Conservation (phyloP, 1,140 invertebrate genomes). For the Metaphire vulgaris region DNA sequence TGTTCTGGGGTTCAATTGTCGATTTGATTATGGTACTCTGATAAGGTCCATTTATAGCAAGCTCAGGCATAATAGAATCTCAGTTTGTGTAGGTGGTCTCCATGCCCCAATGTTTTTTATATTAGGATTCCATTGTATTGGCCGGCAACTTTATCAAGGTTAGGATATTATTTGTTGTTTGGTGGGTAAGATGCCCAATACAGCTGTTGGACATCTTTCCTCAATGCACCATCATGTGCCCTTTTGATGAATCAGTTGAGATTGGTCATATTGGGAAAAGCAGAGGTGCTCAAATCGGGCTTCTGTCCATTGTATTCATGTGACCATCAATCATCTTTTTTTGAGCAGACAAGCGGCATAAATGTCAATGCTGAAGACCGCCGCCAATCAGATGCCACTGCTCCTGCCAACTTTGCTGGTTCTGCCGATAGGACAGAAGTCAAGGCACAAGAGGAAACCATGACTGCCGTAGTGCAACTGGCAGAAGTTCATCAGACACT, state of each 20-base stretch:
- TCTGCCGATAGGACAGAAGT: neutral
- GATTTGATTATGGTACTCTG: too few species aligned
- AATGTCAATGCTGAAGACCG: neutral
- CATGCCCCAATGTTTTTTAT: neutral
- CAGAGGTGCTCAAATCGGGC: neutral
- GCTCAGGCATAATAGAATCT: too few species aligned
- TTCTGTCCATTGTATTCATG: neutral
- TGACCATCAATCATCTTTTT: neutral
- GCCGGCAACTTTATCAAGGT: neutral
- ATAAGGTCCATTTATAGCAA: too few species aligned
- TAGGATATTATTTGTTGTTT: neutral
- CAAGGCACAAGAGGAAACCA: neutral
- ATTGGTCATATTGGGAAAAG: neutral
- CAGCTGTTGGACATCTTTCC: neutral
- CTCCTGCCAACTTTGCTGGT: neutral
- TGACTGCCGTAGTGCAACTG: neutral
- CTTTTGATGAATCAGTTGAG: neutral
- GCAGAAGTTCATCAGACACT: neutral
- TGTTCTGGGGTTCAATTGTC: too few species aligned
- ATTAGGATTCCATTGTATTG: neutral
- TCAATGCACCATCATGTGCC: neutral
- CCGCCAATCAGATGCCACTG: neutral
- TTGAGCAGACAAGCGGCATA: neutral
- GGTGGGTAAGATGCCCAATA: neutral
- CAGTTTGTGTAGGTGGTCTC: neutral